A percentile compares a stretch with the other conserved stretches of the same genome.
phyloP scores from a whole-genome alignment of 2,888 invertebrate genomes.

The Miltochrista miniata region DNA sequence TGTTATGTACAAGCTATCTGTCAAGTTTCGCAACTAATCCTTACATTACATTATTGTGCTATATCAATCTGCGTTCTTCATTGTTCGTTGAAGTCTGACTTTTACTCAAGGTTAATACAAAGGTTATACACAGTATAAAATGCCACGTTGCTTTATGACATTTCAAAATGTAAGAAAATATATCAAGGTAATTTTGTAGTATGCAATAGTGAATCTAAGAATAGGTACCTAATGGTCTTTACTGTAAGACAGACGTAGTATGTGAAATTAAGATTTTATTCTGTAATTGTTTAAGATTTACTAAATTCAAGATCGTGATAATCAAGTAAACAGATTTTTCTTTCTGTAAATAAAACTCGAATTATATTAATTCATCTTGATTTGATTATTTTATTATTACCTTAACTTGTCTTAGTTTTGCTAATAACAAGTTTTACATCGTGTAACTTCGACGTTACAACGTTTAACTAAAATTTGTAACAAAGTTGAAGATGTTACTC shows the following conservation, averaged over 20 bases:
- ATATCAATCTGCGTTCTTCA: conserved; percentile 37
- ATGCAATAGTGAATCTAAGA: background rate
- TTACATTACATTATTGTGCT: conserved; percentile 36
- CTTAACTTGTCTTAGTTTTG: background rate
- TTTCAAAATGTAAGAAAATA: conserved; percentile 30
- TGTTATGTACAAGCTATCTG: conserved; percentile 38
- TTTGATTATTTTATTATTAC: too few species aligned
- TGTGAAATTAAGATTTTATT: too few species aligned
- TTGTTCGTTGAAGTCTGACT: conserved; percentile 41
- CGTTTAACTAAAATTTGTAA: conserved; percentile 3
- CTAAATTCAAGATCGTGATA: too few species aligned
- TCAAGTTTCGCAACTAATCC: conserved; percentile 44
- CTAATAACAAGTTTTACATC: background rate
- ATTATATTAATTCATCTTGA: too few species aligned
- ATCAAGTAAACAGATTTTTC: background rate
- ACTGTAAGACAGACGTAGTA: background rate
- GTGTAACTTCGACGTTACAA: background rate
- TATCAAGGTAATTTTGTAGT: conserved; percentile 19
- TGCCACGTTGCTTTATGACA: conserved; percentile 36
- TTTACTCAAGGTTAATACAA: conserved; percentile 39
- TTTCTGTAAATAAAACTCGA: too few species aligned
- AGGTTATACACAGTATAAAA: conserved; percentile 35
- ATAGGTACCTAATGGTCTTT: background rate
- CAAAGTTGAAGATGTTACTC: conserved; percentile 10
- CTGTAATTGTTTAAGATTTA: background rate